phyloP scores from a whole-genome alignment of 2,888 invertebrate species.

The Epinotia nisella region DNA sequence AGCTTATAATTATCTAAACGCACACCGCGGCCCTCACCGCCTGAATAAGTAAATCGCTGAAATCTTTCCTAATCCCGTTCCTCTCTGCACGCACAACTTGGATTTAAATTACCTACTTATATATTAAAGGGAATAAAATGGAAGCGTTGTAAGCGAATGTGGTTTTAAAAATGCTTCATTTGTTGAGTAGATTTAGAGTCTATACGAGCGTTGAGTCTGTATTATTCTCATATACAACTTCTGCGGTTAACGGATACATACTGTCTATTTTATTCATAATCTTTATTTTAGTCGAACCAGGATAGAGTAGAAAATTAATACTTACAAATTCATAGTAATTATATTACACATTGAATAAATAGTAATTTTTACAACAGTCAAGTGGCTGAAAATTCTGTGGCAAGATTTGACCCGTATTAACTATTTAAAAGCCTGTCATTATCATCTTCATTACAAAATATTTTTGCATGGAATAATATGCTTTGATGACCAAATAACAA shows the following conservation, averaged over 20 bases:
- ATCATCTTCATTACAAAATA: too few relatives aligned
- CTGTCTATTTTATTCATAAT: too few relatives aligned
- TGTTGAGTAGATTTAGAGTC: not conserved
- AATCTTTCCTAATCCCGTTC: conserved; percentile 10
- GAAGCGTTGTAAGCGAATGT: conserved; percentile 24
- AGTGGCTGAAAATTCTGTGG: too few relatives aligned
- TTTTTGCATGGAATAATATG: too few relatives aligned
- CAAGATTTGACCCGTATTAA: too few relatives aligned
- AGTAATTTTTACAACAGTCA: too few relatives aligned
- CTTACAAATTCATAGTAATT: too few relatives aligned
- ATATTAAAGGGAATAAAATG: conserved; percentile 27
- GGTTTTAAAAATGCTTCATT: conserved; percentile 18
- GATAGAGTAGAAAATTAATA: too few relatives aligned
- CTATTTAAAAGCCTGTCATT: too few relatives aligned
- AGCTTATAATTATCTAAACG: conserved; percentile 7
- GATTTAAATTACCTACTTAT: conserved; percentile 28
- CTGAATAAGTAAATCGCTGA: conserved; percentile 14
- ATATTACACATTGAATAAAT: too few relatives aligned
- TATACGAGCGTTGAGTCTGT: not conserved
- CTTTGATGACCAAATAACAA: too few relatives aligned
- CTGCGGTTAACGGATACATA: not conserved
- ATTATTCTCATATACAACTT: not conserved
- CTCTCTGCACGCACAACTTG: not conserved
- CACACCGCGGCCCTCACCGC: not conserved
- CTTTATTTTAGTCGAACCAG: too few relatives aligned